Base-by-base conservation (phyloP, 2,797 vertebrate species). In the Muscicapa comitata region DNA sequence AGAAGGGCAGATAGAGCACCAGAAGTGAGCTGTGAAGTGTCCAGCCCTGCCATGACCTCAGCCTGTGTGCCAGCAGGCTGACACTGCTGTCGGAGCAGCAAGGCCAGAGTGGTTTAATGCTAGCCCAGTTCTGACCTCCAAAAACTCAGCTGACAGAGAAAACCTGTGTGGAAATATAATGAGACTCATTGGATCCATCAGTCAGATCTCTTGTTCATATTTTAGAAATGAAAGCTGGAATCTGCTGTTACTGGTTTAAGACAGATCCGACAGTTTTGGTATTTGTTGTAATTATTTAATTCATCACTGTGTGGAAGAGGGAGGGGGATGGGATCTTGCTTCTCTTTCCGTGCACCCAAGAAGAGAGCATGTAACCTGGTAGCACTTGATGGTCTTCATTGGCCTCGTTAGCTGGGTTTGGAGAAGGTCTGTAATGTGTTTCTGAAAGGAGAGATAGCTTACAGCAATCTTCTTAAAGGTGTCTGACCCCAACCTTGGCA, bases 341-440 rank as follows among this genome's bases (percentile, higher is more conserved):
- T 40, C 18, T 10, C 10, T 88, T 67, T 53, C 38, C 63, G 43
- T 18, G 48, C 24, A 35, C 15, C 17, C 9, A 17, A 3, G 20
- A 35, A 78, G 28, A 20, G 78, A 57, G 10, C 0, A 0, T 58
- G 28, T 45, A n/a, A 11, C 23, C 40, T 47, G 33, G 26, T 23
- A 73, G 35, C 13, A 4, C 35, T 65, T 0, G 0, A 1, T 38
- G 47, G 4, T 48, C 59, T 71, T 3, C 14, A 5, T 1, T 1
- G 11, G 16, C 16, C 57, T 62, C 21, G 4, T 24, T 65, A 9
- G 26, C 21, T 33, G 26, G 73, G 21, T 65, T 28, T 85, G 55
- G 59, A 83, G 58, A 65, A 74, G 62, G 37, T 29, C 33, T 33
- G 17, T 47, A 8, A 29, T 0, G 0, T 25, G 23, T 25, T 33